phyloP scores from a whole-genome alignment of 2,113 vertebrate species.

The Equus quagga region DNA sequence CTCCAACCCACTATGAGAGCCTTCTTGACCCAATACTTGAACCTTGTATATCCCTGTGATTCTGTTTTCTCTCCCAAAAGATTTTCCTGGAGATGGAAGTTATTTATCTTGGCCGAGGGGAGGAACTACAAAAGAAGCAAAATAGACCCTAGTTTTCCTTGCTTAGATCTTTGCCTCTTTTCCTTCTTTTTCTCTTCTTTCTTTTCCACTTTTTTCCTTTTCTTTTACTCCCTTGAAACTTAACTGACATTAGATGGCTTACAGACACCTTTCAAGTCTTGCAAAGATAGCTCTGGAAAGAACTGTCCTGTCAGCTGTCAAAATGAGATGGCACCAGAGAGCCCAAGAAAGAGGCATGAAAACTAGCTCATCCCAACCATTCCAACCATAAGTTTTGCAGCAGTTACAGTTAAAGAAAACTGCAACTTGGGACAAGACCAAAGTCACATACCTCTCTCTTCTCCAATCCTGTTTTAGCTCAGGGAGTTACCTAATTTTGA shows the following conservation, averaged over 20 bases:
- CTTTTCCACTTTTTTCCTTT: neutral
- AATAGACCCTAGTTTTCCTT: neutral
- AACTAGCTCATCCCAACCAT: neutral
- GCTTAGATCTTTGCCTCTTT: neutral
- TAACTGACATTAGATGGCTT: neutral
- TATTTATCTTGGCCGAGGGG: constrained; percentile 2
- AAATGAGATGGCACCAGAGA: neutral
- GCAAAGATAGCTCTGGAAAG: neutral
- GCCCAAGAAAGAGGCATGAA: neutral
- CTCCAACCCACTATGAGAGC: neutral
- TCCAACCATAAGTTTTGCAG: neutral
- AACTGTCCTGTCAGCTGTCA: neutral
- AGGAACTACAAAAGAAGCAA: neutral
- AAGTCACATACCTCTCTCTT: neutral
- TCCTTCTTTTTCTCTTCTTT: neutral
- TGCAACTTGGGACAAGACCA: neutral
- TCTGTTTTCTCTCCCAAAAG: neutral
- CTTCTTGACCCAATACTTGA: neutral
- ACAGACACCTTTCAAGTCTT: neutral
- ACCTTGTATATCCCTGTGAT: neutral
- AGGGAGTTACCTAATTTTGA: neutral
- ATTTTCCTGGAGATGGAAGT: constrained; percentile 19
- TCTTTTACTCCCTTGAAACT: neutral
- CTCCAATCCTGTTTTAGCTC: neutral
- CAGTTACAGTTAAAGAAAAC: neutral